Conservation (phyloP, 2,113 vertebrate species). For the Pomatostomus ruficeps region DNA sequence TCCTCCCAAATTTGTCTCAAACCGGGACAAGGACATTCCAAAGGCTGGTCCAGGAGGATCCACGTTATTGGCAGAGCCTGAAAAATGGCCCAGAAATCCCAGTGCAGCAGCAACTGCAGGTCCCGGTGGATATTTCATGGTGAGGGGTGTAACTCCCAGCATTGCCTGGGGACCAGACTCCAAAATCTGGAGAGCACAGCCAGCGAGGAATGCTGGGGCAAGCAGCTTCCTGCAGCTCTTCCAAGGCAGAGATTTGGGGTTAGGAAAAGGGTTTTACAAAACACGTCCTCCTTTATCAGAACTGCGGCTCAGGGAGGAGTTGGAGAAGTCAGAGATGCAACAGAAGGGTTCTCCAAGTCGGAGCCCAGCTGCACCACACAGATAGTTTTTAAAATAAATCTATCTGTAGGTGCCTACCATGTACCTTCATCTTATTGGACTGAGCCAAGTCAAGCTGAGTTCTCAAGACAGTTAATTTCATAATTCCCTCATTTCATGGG, state of each 20-base stretch:
- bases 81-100: neutral
- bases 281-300: neutral
- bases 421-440: constrained; percentile 14
- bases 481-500: constrained; percentile 57
- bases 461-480: constrained; percentile 27
- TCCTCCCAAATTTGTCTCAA: too few species aligned
- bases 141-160: neutral
- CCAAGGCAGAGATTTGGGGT: neutral
- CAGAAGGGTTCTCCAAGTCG: neutral
- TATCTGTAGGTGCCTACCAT: neutral
- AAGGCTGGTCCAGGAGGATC: neutral
- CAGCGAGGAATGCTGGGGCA: neutral
- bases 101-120: neutral
- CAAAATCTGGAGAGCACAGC: neutral
- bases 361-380: neutral
- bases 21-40: too few species aligned
- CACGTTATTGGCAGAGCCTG: neutral
- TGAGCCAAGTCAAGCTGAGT: neutral
- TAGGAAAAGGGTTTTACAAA: neutral
- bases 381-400: neutral
- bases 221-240: neutral
- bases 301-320: neutral
- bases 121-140: neutral
- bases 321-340: neutral
- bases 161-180: neutral